These are phyloP conservation scores for Paraescarpia echinospica DNA, from an alignment of 1,140 invertebrate species.

Conservation along the genomic window DNA sequence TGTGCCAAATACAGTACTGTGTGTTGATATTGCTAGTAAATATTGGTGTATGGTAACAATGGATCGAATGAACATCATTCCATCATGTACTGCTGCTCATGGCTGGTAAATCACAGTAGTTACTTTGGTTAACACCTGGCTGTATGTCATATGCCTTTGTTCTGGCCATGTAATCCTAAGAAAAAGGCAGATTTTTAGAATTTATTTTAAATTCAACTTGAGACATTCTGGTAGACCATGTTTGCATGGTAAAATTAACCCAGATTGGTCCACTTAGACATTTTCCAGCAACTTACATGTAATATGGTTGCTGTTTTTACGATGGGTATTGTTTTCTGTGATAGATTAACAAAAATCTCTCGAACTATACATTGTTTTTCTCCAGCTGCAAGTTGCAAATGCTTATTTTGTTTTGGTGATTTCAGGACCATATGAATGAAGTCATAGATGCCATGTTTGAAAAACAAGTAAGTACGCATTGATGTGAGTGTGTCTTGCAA, in stretches of 20 bases:
- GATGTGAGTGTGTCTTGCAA: background rate
- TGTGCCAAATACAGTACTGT: background rate
- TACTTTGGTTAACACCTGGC: background rate
- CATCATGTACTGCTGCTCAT: background rate
- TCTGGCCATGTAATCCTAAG: background rate
- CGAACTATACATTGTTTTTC: background rate
- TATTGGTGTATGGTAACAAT: background rate
- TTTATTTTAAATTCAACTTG: background rate
- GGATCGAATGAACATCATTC: background rate
- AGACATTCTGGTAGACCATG: background rate
- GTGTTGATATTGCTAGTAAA: background rate
- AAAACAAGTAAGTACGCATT: slow-evolving; percentile 62
- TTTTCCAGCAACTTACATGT: background rate
- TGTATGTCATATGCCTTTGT: background rate
- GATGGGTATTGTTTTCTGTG: background rate
- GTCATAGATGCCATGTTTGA: slow-evolving; percentile 98
- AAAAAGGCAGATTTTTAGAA: background rate
- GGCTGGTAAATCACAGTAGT: background rate
- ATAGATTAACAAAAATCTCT: background rate
- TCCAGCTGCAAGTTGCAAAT: background rate
- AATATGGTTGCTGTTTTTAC: background rate
- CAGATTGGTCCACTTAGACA: background rate
- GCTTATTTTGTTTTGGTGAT: background rate
- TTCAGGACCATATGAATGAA: slow-evolving; percentile 71
- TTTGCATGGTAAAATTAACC: background rate